phyloP scores from a whole-genome alignment of 64 coral and sea anemone species.

The Montipora sp. region DNA sequence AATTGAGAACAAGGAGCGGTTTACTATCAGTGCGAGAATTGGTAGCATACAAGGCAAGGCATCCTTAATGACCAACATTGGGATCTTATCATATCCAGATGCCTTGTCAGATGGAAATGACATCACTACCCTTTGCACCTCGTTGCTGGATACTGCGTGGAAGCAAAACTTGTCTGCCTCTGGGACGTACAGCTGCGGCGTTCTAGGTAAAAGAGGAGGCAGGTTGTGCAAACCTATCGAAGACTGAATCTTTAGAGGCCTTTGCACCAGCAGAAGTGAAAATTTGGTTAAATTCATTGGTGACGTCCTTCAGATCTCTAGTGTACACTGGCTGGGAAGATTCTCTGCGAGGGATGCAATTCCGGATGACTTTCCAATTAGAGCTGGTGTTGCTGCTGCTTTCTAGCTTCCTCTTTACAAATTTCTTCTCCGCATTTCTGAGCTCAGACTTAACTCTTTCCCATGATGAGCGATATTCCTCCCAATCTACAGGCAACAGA shows the following conservation, averaged over 20 bases:
- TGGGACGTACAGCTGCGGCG: slow-evolving; percentile 12
- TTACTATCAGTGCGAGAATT: slow-evolving; percentile 32
- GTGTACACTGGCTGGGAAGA: no score
- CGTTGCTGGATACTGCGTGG: background rate
- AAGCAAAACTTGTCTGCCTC: slow-evolving; percentile 25
- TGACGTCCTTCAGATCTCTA: background rate
- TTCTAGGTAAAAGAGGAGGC: slow-evolving; percentile 48
- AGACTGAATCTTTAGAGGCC: slow-evolving; percentile 47
- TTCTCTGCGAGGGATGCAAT: no score
- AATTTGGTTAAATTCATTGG: slow-evolving; percentile 43
- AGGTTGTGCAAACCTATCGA: slow-evolving; percentile 64
- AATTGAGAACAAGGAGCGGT: slow-evolving; percentile 20
- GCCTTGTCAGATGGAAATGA: slow-evolving; percentile 46
- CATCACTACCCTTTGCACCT: slow-evolving; percentile 36
- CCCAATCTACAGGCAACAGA: no score
- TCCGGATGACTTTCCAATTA: no score
- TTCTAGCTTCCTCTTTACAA: no score
- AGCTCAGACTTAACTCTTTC: no score
- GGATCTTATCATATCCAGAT: slow-evolving; percentile 38
- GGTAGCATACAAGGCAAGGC: slow-evolving; percentile 20
- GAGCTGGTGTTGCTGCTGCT: no score
- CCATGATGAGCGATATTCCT: no score
- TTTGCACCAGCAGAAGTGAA: slow-evolving; percentile 50
- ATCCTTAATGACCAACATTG: slow-evolving; percentile 54
- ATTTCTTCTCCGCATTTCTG: no score